These are phyloP conservation scores for Atherinomorus stipes DNA, from an alignment of 2,113 vertebrate species.

Conservation along the genomic window DNA sequence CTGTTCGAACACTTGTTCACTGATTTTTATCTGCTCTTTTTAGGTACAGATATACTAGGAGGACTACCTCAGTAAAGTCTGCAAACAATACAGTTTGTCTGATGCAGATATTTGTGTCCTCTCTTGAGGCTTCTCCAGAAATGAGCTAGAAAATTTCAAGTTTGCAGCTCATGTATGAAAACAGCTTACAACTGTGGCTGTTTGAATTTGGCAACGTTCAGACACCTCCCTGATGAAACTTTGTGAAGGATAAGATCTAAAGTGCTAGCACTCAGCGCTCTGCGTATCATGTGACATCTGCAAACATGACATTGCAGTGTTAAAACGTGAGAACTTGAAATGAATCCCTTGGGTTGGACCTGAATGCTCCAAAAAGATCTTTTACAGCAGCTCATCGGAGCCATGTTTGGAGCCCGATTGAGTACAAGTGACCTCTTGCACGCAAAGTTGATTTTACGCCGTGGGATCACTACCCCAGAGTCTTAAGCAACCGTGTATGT, in stretches of 20 bases:
- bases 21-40: neutral
- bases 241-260: neutral
- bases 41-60: neutral
- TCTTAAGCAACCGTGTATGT: slow-evolving; percentile 55
- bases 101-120: neutral
- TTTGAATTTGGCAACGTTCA: neutral
- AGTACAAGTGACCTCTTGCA: slow-evolving; percentile 42
- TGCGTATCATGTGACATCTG: slow-evolving; percentile 4
- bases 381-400: slow-evolving; percentile 21
- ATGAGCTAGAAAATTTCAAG: neutral
- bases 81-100: neutral
- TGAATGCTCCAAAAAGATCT: slow-evolving; percentile 13
- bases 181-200: neutral
- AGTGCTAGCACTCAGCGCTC: neutral
- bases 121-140: neutral
- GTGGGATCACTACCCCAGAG: slow-evolving; percentile 38
- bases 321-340: slow-evolving; percentile 34
- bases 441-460: slow-evolving; percentile 57
- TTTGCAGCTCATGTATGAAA: neutral
- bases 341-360: slow-evolving; percentile 29
- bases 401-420: slow-evolving; percentile 43
- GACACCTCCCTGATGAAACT: neutral
- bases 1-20: neutral
- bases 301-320: neutral
- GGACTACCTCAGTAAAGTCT: neutral